Base-by-base conservation (phyloP, 2,113 vertebrate genomes). In the Mastomys natalensis region DNA sequence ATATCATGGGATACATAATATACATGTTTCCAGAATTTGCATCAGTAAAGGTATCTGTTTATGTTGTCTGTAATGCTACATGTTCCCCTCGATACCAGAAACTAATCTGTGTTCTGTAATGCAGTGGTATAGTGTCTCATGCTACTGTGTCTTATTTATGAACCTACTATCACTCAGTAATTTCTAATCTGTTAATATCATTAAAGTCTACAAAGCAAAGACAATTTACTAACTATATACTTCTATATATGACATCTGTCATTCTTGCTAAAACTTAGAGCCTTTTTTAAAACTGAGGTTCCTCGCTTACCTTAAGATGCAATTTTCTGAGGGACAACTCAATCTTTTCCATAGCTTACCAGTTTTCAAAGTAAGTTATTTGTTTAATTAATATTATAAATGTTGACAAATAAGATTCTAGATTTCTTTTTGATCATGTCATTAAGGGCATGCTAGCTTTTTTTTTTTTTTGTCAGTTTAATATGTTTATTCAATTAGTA, bases 301-400 rank as follows among this genome's bases (percentile, higher is more conserved):
- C 0, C 53, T 73, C 88, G 51, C 7, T 90, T 48, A 87, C n/a
- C 10, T 90, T 73, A 88, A 70, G 12, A 81, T 72, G 0, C 13
- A 88, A 88, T 77, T 97, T 92, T 95, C 74, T n/a, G 77, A 5
- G 60, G 21, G 45, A 70, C 94, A 94, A 37, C 19, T 87, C 58
- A 76, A 3, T 89, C 72, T 94, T 97, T 72, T 15, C 26, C 43
- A 60, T 92, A 92, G 73, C n/a, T 93, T 45, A 58, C 11, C 37
- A 84, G 29, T 84, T 93, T 94, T 89, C n/a, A 73, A 86, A 89
- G 64, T 66, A 68, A 91, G 64, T 73, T 88, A 72, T 37, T 95
- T 77, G 16, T 64, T 93, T 87, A 82, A 74, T 62, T 87, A 81
- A 66, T 78, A 19, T 76, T 73, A 62, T n/a, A n/a, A 81, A 51